A percentile compares a stretch with the other conserved stretches of the same genome.
Conservation (phyloP, 2,113 vertebrate genomes). For the Thalassarche chlororhynchos region DNA sequence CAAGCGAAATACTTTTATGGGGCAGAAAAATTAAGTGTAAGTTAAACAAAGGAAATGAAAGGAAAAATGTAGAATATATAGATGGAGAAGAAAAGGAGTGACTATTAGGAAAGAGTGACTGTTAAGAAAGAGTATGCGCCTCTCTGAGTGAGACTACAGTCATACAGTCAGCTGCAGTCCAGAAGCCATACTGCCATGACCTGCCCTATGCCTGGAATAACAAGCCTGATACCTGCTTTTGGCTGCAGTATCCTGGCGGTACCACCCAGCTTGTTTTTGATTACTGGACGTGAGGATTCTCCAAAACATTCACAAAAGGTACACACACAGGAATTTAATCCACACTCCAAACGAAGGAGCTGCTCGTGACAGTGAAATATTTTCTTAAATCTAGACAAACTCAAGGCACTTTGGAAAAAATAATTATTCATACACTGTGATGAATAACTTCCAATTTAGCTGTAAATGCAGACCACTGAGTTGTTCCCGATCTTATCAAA, state of each 20-base stretch:
- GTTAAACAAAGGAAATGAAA: not conserved
- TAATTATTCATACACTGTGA: not conserved
- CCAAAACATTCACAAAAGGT: not conserved
- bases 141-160: not conserved
- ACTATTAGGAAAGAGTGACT: not conserved
- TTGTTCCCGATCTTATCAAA: not conserved
- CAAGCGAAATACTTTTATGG: not conserved
- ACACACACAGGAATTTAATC: not conserved
- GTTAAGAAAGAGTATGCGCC: not conserved
- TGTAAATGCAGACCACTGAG: not conserved
- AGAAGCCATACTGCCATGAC: not conserved
- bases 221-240: not conserved
- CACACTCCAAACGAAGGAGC: not conserved
- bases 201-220: not conserved
- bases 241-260: not conserved
- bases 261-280: not conserved
- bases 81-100: not conserved
- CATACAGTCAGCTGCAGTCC: not conserved
- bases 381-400: not conserved
- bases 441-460: not conserved
- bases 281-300: not conserved
- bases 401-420: not conserved
- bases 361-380: not conserved
- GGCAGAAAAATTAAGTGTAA: not conserved
- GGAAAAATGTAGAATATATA: not conserved